Evolutionary conservation across 2,888 invertebrate genomes (phyloP).

Genomic region (Exephanes ischioxanthus): DNA sequence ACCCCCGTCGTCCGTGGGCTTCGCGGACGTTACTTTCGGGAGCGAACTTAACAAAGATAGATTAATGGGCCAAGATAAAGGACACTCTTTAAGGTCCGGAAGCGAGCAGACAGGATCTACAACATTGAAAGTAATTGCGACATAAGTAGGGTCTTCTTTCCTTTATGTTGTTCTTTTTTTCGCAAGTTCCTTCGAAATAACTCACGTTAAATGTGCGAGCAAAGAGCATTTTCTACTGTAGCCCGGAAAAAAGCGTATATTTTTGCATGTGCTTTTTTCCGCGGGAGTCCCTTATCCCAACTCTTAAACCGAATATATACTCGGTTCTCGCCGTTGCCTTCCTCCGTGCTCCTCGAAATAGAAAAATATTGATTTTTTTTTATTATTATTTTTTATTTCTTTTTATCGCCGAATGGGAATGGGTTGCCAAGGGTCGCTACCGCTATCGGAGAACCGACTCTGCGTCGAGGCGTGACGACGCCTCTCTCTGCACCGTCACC

Average conservation of each 20-base stretch:
- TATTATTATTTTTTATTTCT: conserved; percentile 21
- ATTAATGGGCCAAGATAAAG: conserved; percentile 54
- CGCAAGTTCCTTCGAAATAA: neutral
- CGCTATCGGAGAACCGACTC: conserved; percentile 35
- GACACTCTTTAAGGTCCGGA: conserved; percentile 42
- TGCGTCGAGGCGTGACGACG: conserved; percentile 44
- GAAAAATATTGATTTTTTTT: conserved; percentile 49
- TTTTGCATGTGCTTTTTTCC: neutral
- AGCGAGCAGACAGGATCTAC: conserved; percentile 33
- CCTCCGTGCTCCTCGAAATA: conserved; percentile 24
- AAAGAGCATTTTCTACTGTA: neutral
- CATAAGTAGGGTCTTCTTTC: neutral
- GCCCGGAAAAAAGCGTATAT: no score
- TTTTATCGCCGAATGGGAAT: conserved; percentile 35
- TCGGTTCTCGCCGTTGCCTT: conserved; percentile 7
- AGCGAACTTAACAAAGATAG: conserved; percentile 51
- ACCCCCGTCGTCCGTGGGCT: conserved; percentile 7
- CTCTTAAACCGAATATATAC: conserved; percentile 11
- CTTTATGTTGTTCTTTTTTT: conserved; percentile 1
- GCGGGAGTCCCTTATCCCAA: neutral
- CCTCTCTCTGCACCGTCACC: conserved; percentile 30
- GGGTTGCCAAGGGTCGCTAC: conserved; percentile 2
- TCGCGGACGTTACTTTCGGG: conserved; percentile 47
- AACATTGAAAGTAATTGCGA: conserved; percentile 40
- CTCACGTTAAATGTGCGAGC: neutral